Conservation (phyloP, 2,888 invertebrate genomes). For the Ganaspis brasiliensis region DNA sequence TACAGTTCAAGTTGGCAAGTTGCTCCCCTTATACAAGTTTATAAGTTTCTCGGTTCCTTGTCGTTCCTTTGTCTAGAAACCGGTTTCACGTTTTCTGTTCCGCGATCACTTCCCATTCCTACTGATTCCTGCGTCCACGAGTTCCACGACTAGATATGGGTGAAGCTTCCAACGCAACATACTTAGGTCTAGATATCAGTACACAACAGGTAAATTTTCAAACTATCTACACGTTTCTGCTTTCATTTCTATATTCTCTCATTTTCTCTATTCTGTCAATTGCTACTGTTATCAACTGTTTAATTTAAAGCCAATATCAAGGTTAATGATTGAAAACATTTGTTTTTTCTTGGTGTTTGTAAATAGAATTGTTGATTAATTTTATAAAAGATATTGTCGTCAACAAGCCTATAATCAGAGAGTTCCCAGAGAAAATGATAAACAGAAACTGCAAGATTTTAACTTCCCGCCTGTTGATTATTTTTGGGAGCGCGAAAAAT, state of each 20-base stretch:
- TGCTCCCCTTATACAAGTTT: background rate
- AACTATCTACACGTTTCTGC: slow-evolving; percentile 60
- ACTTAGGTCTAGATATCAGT: slow-evolving; percentile 92
- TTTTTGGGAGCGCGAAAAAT: background rate
- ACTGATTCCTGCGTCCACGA: background rate
- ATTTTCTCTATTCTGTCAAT: background rate
- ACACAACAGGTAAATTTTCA: slow-evolving; percentile 88
- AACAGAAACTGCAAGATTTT: background rate
- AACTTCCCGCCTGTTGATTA: background rate
- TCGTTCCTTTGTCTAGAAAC: slow-evolving; percentile 20
- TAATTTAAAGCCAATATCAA: background rate
- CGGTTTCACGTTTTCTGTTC: slow-evolving; percentile 28
- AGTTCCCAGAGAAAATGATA: background rate
- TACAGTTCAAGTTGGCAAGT: background rate
- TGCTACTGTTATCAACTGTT: background rate
- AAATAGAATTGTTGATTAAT: background rate
- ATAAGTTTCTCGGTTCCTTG: slow-evolving; percentile 7
- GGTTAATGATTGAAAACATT: background rate
- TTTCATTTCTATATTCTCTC: background rate
- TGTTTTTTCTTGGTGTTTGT: background rate
- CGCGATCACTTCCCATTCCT: background rate
- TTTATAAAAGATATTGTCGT: background rate
- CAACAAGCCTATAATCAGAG: background rate
- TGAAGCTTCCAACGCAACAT: slow-evolving; percentile 81
- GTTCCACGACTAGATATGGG: slow-evolving; percentile 63